Base-by-base conservation (phyloP, 2,888 invertebrate species). In the Epicampocera succincta region DNA sequence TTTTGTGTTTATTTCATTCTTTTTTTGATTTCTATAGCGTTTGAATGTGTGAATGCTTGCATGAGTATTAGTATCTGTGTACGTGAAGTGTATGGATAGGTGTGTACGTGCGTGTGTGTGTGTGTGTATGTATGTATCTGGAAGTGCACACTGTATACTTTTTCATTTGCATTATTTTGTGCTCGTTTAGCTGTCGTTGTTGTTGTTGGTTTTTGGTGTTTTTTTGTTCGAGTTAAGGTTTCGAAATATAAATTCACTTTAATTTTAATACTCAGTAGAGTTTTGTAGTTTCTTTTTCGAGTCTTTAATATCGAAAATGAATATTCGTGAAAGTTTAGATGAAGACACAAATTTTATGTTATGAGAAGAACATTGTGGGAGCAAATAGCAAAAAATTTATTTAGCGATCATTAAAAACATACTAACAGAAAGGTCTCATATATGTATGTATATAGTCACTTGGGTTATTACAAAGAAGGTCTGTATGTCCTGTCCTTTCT, bases 201-300 rank as follows among this genome's bases (percentile, higher is more conserved):
- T 46, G 46, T 66, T 58, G 66, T 61, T 75, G n/a, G 65, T 29
- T 61, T 29, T 50, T 48, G 56, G 40, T 66, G 74, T 54, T 82
- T 78, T 82, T 82, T 61, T 78, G 78, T 82, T 78, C 82, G 78
- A 82, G 78, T 78, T 82, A 75, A 82, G 82, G 82, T 82, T 82
- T 82, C 82, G 78, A 82, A 82, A 82, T 78, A 82, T 75, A 79
- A 78, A 82, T 78, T 82, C 71, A 82, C 82, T 82, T 82, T 82
- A 82, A 82, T 82, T 66, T 72, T 78, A 82, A 78, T 73, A 82
- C 77, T 81, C 74, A 52, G 69, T 38, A 71, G 78, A 71, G 82
- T 82, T 77, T 82, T 65, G 77, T 78, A 78, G 69, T 74, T 33
- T 82, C n/a, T 82, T 74, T 72, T 50, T 15, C 33, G 71, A 78